Evolutionary conservation across 2,888 invertebrate species (phyloP).

Genomic region (Empis stercorea): DNA sequence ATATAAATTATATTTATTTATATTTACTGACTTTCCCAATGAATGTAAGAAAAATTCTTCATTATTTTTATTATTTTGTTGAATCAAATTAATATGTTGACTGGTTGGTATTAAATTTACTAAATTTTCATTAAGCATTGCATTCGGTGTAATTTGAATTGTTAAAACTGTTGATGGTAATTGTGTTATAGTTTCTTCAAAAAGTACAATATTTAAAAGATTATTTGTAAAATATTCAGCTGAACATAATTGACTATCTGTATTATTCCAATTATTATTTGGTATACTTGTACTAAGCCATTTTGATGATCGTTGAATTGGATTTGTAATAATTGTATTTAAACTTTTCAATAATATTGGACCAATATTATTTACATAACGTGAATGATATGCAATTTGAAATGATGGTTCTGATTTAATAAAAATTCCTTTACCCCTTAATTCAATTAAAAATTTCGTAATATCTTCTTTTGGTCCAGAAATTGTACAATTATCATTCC

Average conservation of each 20-base stretch:
- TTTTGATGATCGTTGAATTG: constrained; percentile 52
- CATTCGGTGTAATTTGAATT: constrained; percentile 59
- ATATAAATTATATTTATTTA: not conserved
- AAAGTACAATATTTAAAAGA: constrained; percentile 45
- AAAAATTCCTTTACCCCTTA: constrained; percentile 60
- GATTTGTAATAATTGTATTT: constrained; percentile 47
- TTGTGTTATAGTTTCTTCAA: constrained; percentile 49
- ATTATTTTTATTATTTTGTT: constrained; percentile 41
- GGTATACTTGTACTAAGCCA: constrained; percentile 84
- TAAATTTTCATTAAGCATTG: constrained; percentile 52
- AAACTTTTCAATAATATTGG: constrained; percentile 52
- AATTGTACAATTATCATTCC: constrained; percentile 74
- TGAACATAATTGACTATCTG: constrained; percentile 48
- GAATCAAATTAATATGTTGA: constrained; percentile 46
- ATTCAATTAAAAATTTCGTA: constrained; percentile 47
- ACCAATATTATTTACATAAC: constrained; percentile 58
- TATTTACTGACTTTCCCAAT: constrained; percentile 35
- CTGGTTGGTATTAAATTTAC: constrained; percentile 44
- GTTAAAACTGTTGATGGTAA: constrained; percentile 50
- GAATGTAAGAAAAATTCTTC: constrained; percentile 31
- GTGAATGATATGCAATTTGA: constrained; percentile 82
- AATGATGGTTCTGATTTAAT: constrained; percentile 74
- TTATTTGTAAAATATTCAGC: constrained; percentile 86
- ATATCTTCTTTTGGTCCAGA: constrained; percentile 69
- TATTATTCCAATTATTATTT: constrained; percentile 52